phyloP scores from a whole-genome alignment of 2,888 invertebrate species.

The Sialis fuliginosa region DNA sequence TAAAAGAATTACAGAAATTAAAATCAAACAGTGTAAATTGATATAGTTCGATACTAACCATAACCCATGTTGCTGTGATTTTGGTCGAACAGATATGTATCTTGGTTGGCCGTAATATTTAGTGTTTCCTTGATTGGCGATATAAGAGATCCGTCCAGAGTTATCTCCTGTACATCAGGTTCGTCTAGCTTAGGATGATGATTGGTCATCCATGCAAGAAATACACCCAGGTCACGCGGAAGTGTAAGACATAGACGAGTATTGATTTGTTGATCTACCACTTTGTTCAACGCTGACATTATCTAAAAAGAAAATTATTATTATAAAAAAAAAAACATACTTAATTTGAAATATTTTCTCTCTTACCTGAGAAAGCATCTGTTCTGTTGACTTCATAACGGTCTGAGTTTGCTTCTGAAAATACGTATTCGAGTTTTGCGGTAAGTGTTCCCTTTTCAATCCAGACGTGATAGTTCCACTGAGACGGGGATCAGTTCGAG shows the following conservation, averaged over 20 bases:
- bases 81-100: too few species aligned
- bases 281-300: conserved; percentile 15
- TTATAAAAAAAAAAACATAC: too few species aligned
- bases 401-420: not conserved
- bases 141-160: too few species aligned
- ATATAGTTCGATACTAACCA: too few species aligned
- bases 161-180: too few species aligned
- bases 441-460: not conserved
- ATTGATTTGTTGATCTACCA: conserved; percentile 17
- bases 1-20: too few species aligned
- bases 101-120: too few species aligned
- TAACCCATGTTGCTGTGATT: too few species aligned
- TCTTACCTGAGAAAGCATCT: not conserved
- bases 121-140: too few species aligned
- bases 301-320: conserved; percentile 9
- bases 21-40: too few species aligned
- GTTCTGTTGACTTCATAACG: not conserved
- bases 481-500: conserved; percentile 4
- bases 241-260: conserved; percentile 14
- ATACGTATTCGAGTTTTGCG: not conserved
- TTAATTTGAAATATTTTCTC: not conserved
- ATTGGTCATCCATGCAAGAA: conserved; percentile 5
- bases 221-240: conserved; percentile 12
- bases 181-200: too few species aligned
- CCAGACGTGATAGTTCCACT: not conserved